A percentile compares a stretch with the other conserved stretches of the same genome.
Conservation (phyloP, 2,113 vertebrate species). For the Varanus salvator region DNA sequence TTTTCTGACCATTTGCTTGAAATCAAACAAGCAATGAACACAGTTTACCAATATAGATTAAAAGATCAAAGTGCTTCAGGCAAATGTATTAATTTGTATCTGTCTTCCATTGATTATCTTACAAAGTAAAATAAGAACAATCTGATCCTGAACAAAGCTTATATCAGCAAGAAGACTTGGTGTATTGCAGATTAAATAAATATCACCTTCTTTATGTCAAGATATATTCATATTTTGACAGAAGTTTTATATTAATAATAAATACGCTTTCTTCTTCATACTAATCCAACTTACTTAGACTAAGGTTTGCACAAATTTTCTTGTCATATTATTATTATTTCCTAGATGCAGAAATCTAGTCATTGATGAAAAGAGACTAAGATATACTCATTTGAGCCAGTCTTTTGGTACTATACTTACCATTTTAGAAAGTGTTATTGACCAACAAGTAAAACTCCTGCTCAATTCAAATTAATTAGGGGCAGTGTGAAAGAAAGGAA, state of each 20-base stretch:
- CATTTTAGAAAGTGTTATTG: conserved; percentile 56
- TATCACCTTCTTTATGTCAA: conserved; percentile 26
- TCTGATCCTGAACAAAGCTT: not conserved
- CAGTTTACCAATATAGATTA: not conserved
- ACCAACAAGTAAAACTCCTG: conserved; percentile 48
- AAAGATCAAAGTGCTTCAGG: not conserved
- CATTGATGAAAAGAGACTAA: conserved; percentile 67
- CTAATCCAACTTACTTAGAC: conserved; percentile 36
- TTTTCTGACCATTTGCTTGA: conserved; percentile 5
- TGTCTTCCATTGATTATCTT: conserved; percentile 8
- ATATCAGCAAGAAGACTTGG: not conserved
- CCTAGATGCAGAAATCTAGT: conserved; percentile 56
- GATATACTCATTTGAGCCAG: conserved; percentile 37
- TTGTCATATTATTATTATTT: conserved; percentile 57
- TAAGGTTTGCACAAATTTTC: conserved; percentile 61
- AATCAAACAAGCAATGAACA: conserved; percentile 19
- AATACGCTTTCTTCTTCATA: conserved; percentile 53
- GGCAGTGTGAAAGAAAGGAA: not conserved
- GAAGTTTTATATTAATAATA: conserved; percentile 60
- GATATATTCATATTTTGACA: conserved; percentile 50
- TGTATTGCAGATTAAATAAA: not conserved
- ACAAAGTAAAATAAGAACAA: conserved; percentile 37
- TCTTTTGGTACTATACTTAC: conserved; percentile 45
- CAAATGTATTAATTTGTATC: not conserved
- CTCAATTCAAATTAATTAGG: not conserved